These are phyloP conservation scores for Cinclus cinclus DNA, from an alignment of 2,113 vertebrate genomes.

Conservation along the genomic window DNA sequence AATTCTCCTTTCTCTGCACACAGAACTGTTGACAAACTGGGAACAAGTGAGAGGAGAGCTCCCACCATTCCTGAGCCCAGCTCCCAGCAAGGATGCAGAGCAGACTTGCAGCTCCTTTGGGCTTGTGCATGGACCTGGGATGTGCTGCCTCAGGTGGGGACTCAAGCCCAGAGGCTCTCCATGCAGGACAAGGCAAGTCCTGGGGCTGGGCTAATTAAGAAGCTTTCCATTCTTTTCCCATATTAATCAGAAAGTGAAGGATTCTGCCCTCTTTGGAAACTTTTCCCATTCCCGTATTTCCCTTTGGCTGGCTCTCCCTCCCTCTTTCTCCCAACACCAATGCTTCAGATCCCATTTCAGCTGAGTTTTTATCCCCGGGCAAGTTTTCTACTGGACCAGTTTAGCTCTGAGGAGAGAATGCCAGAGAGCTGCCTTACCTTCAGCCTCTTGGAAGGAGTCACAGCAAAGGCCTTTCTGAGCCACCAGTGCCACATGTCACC, in stretches of 20 bases:
- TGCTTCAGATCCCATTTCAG: background rate
- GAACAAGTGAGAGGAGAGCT: background rate
- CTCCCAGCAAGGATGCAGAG: background rate
- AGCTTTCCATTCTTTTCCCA: background rate
- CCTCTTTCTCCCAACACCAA: background rate
- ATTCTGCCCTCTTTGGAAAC: background rate
- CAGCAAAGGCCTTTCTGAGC: background rate
- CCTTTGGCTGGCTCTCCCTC: background rate
- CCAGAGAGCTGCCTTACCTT: constrained; percentile 49
- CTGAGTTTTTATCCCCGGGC: background rate
- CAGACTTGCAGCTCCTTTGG: background rate
- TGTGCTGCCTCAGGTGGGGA: background rate
- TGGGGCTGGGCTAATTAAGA: background rate
- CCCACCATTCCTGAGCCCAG: background rate
- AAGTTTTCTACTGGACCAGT: background rate
- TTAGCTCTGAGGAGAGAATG: background rate
- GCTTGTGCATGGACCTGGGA: background rate
- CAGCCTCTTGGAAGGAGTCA: background rate
- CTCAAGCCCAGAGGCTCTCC: background rate
- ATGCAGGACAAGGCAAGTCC: background rate
- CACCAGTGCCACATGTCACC: background rate
- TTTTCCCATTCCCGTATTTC: background rate
- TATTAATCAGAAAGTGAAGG: background rate
- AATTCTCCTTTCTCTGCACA: background rate
- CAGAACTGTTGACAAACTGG: background rate